Evolutionary conservation across 1,140 invertebrate genomes (phyloP), one percentile per base, ranked within the genome.

Genomic region (Leptopilina clavipes): DNA sequence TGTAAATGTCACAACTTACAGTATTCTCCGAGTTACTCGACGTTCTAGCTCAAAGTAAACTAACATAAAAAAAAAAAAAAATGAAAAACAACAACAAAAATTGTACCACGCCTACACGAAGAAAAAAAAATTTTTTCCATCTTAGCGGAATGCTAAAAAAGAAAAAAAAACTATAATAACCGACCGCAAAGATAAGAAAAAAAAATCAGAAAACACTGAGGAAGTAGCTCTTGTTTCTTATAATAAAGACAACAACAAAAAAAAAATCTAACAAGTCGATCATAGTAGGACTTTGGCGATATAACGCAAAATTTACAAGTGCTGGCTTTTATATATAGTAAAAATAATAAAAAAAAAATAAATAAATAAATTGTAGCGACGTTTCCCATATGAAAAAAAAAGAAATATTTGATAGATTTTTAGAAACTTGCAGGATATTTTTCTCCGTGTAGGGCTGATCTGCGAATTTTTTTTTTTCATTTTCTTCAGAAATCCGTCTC

Each of bases 401-500:
- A 25, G 22, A 31, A 31, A 22, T 65, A 65, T 65, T 31, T 65
- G 59, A 65, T 65, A 65, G 59, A 65, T 37, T 31, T 65, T 65
- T 65, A 65, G 59, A 37, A 25, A 14, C n/a, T 17, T 65, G 22
- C 59, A 31, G 12, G 22, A 65, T 14, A 65, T 65, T 65, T 65
- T 65, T 65, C 59, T 65, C 59, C 25, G 59, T 65, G 59, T 65
- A 65, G 19, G 59, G 59, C 59, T 65, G 59, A 65, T 65, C 48
- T 52, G 48, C 48, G 48, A 52, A 52, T 17, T 52, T 59, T 31
- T 65, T 59, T 59, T 37, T 31, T 65, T 65, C 59, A 31, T 31
- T 31, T 31, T 19, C 1, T 25, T 19, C 56, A 14, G 7, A 40
- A 40, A 14, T 22, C 56, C 56, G 19, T 65, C 22, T 31, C 14